Evolutionary conservation across 2,113 vertebrate genomes (phyloP), one percentile per base, ranked within the genome.

Genomic region (Reinhardtius hippoglossoides): DNA sequence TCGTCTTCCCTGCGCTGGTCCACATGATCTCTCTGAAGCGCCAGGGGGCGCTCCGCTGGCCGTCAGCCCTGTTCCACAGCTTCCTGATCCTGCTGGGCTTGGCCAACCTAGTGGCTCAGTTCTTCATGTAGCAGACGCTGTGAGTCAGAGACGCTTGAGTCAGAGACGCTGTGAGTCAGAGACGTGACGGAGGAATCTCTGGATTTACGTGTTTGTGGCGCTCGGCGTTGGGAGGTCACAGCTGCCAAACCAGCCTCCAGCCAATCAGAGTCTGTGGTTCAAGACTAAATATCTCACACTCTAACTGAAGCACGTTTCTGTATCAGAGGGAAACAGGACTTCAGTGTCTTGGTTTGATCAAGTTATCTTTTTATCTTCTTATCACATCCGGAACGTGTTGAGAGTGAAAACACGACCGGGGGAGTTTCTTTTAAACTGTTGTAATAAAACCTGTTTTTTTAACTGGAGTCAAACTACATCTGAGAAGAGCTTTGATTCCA

Each of bases 51-150:
- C 94, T 99, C 66, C 93, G 92, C 0, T 97, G 95, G 96, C 94
- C 93, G 1, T 94, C 96, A 1, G 86, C 91, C 61, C 55, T 95
- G 80, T 93, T 95, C 81, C 97, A 99, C 76, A 48, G 95, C 78
- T 91, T 95, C 65, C 95, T 99, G 74, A 96, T 99, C 52, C 9
- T 97, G 54, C 91, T 98, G 74, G 98, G 98, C 42, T 15, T 96
- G 52, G 95, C 93, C 87, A 99, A 99, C 90, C 84, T 99, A 67
- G 50, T 96, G 55, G 95, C 93, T 87, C 98, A 99, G 92, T 98
- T 99, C 89, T 93, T 98, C 86, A 95, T 98, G 95, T 99, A 94
- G 95, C n/a, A 2, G 8, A 14, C 46, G 16, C 40, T 3, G 27
- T 1, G 40, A 42, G 40, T n/a, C n/a, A n/a, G n/a, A n/a, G n/a